Evolutionary conservation across 2,113 vertebrate genomes (phyloP).

Genomic region (Symphodus melops): DNA sequence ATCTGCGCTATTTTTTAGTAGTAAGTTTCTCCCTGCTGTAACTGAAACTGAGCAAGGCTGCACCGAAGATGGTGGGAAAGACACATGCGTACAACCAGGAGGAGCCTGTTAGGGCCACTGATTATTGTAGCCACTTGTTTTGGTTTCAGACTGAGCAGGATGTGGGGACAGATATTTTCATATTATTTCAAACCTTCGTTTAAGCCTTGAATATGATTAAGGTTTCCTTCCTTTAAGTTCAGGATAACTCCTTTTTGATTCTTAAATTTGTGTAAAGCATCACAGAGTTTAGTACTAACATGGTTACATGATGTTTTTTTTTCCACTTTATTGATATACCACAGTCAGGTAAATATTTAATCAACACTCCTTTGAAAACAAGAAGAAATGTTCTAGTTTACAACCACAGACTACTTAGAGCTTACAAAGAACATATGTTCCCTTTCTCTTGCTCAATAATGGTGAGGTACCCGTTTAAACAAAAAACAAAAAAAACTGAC

Average conservation of each 20-base stretch:
- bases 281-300: too few relatives aligned
- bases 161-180: conserved; percentile 14
- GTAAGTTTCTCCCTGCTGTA: conserved; percentile 8
- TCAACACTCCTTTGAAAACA: too few relatives aligned
- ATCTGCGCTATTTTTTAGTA: background rate
- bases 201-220: too few relatives aligned
- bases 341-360: too few relatives aligned
- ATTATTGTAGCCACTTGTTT: conserved; percentile 9
- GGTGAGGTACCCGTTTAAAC: too few relatives aligned
- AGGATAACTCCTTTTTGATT: background rate
- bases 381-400: too few relatives aligned
- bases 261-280: too few relatives aligned
- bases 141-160: conserved; percentile 17
- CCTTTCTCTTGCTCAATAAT: background rate
- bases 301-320: too few relatives aligned
- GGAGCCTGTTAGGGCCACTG: conserved; percentile 23
- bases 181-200: too few relatives aligned
- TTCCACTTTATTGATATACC: too few relatives aligned
- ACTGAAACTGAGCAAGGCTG: conserved; percentile 30
- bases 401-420: too few relatives aligned
- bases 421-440: background rate
- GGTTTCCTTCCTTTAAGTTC: background rate
- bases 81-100: background rate
- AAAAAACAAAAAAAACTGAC: too few relatives aligned
- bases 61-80: conserved; percentile 3